These are phyloP conservation scores for Steinernema carpocapsae DNA, from an alignment of 2,888 invertebrate genomes.

Conservation along the genomic window DNA sequence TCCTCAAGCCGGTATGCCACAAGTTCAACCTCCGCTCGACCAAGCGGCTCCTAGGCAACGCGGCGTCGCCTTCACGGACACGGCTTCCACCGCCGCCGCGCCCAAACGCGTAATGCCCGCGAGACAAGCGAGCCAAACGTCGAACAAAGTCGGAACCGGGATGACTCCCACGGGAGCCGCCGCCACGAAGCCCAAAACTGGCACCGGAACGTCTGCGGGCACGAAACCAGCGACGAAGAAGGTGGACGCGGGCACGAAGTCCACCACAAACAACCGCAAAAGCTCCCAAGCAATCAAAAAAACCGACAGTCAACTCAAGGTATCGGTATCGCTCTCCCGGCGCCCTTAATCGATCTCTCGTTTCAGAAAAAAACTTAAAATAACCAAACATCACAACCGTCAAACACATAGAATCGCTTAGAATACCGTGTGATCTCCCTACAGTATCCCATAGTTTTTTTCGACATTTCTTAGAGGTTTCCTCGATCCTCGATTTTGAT, in stretches of 20 bases:
- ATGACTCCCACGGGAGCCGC: conserved; percentile 29
- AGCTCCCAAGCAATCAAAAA: conserved; percentile 66
- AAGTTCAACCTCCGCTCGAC: conserved; percentile 42
- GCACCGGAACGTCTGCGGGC: neutral
- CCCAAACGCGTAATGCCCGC: conserved; percentile 41
- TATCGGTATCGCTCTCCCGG: conserved; percentile 5
- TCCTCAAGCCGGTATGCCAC: neutral
- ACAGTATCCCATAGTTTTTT: neutral
- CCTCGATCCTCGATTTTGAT: too few species aligned
- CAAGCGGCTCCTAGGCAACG: conserved; percentile 47
- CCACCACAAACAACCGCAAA: conserved; percentile 57
- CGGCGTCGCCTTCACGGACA: conserved; percentile 40
- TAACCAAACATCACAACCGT: conserved; percentile 3
- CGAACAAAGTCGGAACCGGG: conserved; percentile 36
- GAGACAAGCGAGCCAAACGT: conserved; percentile 47
- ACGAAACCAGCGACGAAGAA: conserved; percentile 37
- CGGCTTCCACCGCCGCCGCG: conserved; percentile 41
- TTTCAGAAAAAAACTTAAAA: conserved; percentile 40
- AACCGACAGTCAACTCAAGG: conserved; percentile 40
- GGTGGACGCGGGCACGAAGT: conserved; percentile 46
- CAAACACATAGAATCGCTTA: conserved; percentile 22
- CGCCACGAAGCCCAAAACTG: conserved; percentile 21
- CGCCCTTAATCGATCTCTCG: neutral
- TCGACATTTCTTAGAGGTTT: neutral
- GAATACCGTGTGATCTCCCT: conserved; percentile 1